Percentiles rank a stretch among this genome's conserved stretches.
Conservation (phyloP, 2,888 invertebrate genomes). For the Platerodrilus igneus region DNA sequence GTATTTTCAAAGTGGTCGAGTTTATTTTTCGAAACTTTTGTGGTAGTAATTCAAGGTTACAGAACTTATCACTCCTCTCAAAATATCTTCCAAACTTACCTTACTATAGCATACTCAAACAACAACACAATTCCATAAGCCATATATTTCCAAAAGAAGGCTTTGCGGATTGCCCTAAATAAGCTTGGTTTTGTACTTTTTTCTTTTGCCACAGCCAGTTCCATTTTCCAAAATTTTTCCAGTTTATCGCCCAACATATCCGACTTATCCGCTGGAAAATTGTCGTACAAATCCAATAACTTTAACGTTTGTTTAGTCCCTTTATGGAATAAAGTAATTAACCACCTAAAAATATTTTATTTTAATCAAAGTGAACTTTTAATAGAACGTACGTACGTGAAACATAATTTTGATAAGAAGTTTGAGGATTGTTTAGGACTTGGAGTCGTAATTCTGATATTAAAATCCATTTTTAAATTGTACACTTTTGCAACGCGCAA, state of each 20-base stretch:
- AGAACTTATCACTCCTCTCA: no score
- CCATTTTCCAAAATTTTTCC: constrained; percentile 58
- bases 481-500: no score
- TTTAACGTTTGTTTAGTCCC: constrained; percentile 58
- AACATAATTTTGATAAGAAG: constrained; percentile 24
- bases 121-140: constrained; percentile 54
- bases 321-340: constrained; percentile 44
- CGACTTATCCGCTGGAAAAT: constrained; percentile 57
- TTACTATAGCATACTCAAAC: constrained; percentile 52
- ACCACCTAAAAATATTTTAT: constrained; percentile 42
- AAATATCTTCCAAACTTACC: no score
- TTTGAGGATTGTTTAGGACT: constrained; percentile 29
- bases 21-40: no score
- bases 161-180: constrained; percentile 52
- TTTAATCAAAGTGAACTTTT: no score
- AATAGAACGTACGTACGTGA: constrained; percentile 17
- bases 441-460: constrained; percentile 23
- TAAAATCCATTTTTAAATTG: constrained; percentile 29
- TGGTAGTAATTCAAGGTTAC: no score
- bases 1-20: no score
- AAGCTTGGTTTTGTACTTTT: constrained; percentile 54
- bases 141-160: constrained; percentile 57
- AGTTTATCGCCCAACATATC: constrained; percentile 58
- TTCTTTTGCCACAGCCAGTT: constrained; percentile 53
- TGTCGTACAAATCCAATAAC: constrained; percentile 60